Conservation (phyloP, 1,140 invertebrate species). For the Phymastichus coffea region DNA sequence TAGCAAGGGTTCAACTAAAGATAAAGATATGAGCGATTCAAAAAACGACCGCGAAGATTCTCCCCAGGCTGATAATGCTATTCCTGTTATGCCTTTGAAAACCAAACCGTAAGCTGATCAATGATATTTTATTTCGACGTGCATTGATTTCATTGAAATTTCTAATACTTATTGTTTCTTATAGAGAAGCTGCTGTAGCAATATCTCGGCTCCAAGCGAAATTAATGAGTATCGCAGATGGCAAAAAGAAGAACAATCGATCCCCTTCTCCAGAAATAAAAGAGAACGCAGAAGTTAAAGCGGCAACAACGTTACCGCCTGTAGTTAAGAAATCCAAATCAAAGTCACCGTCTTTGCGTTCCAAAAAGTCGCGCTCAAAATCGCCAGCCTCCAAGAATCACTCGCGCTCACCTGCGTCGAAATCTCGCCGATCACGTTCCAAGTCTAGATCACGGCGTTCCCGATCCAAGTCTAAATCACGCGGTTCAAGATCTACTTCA, state of each 20-base stretch:
- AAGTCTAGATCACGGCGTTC: conserved; percentile 38
- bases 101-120: conserved; percentile 51
- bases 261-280: conserved; percentile 41
- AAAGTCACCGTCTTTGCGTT: conserved; percentile 41
- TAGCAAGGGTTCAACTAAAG: conserved; percentile 46
- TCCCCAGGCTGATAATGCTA: conserved; percentile 50
- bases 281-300: conserved; percentile 21
- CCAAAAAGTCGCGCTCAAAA: conserved; percentile 47
- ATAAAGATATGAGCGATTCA: conserved; percentile 45
- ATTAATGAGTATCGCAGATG: conserved; percentile 61
- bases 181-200: conserved; percentile 54
- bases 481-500: conserved; percentile 42
- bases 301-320: conserved; percentile 34
- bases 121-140: conserved; percentile 12
- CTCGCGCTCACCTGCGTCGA: conserved; percentile 43
- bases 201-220: conserved; percentile 63
- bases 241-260: conserved; percentile 52
- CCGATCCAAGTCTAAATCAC: conserved; percentile 36
- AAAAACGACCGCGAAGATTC: conserved; percentile 52
- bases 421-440: conserved; percentile 42
- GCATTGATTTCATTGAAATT: conserved; percentile 12
- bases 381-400: conserved; percentile 43
- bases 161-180: conserved; percentile 13
- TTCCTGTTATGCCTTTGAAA: conserved; percentile 51
- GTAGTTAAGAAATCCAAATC: conserved; percentile 48